Base-by-base conservation (phyloP, 2,888 invertebrate genomes). In the Erpobdella octoculata region DNA sequence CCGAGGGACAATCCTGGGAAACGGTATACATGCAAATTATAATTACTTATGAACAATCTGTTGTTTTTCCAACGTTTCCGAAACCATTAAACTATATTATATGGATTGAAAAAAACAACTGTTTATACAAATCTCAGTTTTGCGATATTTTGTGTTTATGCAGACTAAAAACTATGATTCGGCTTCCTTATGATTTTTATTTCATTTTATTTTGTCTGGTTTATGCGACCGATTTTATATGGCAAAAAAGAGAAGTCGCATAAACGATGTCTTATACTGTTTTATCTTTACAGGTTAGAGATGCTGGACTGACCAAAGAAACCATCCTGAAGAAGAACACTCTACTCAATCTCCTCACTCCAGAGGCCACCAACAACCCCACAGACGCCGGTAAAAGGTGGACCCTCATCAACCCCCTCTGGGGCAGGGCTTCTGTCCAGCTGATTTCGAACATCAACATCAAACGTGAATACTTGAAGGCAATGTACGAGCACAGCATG, bases 391-490 rank as follows among this genome's bases (percentile, higher is more conserved):
- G 31, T 1, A n/a, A 35, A 31, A 25, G 62, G 31, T 62, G 62
- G 62, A 62, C 33, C 31, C 31, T 31, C n/a, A 62, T 62, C 21
- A 62, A 62, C 18, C 62, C 62, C 31, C 62, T 62, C n/a, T 62
- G 62, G 62, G 35, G 8, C n/a, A 62, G 62, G 62, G 62, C 33
- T 0, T 62, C 62, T 6, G 35, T 35, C 1, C 62, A 62, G 33
- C 62, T 62, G 2, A 62, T 31, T 2, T 70, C 72, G 12, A 76
- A 76, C 69, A 35, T 73, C 31, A 28, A 65, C 1, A 74, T 76
- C 64, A 75, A 74, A 38, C 28, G 28, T 28, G 8, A 53, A 33
- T 73, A 75, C 70, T 31, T 74, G 31, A 53, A 36, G 38, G 73
- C 71, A 36, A 31, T 69, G 58, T 41, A 28, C 9, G 36, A 75